Percentiles rank a stretch among this genome's conserved stretches.
Evolutionary conservation across 2,113 vertebrate genomes (phyloP).

Genomic region (Phyllostomus hastatus): DNA sequence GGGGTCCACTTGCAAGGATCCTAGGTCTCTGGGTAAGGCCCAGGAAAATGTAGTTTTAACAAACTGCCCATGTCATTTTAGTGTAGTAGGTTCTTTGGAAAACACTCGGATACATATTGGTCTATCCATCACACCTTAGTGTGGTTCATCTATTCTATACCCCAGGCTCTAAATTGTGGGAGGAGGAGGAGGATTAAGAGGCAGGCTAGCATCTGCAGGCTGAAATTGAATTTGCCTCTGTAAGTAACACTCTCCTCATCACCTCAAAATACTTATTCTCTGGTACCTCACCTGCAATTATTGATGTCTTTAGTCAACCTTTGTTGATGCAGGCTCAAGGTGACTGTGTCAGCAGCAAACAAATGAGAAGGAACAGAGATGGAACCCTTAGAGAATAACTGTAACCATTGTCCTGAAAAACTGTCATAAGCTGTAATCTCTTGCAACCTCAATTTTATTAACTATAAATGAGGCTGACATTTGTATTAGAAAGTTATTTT

Average conservation of each 20-base stretch:
- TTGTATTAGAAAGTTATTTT: background rate
- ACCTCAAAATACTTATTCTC: background rate
- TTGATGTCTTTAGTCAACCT: background rate
- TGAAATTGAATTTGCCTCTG: background rate
- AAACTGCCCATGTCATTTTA: background rate
- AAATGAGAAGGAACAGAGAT: background rate
- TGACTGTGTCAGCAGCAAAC: background rate
- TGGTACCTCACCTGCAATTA: background rate
- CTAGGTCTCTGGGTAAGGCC: background rate
- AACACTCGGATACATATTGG: background rate
- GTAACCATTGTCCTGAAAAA: background rate
- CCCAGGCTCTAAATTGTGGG: background rate
- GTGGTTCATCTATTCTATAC: background rate
- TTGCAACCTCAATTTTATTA: background rate
- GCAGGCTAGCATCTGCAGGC: background rate
- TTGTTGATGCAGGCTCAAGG: background rate
- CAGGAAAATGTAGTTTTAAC: background rate
- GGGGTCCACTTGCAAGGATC: background rate
- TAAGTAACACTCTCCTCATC: background rate
- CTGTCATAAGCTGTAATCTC: background rate
- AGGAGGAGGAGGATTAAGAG: background rate
- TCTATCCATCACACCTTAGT: background rate
- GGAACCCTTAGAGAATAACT: background rate
- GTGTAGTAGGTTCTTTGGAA: background rate
- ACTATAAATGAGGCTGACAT: background rate